Evolutionary conservation across 2,888 invertebrate genomes (phyloP).

Genomic region (Allophyes oxyacanthae): DNA sequence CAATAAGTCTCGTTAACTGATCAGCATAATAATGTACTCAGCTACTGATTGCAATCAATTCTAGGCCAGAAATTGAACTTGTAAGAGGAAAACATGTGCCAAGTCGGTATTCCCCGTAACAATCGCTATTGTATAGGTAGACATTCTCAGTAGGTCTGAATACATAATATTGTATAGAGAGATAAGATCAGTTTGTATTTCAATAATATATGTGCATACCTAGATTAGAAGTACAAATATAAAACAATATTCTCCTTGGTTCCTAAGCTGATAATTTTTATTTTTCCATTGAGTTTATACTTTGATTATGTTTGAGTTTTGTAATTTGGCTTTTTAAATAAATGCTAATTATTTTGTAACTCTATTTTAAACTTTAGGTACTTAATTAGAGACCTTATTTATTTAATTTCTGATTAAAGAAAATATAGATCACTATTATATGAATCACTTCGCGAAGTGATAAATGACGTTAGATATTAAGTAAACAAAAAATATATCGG

Average conservation of each 20-base stretch:
- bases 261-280: not conserved
- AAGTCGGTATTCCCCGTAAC: constrained; percentile 28
- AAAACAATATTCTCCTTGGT: constrained; percentile 9
- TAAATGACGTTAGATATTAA: not conserved
- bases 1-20: constrained; percentile 6
- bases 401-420: too few species aligned
- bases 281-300: not conserved
- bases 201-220: too few species aligned
- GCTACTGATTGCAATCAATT: constrained; percentile 19
- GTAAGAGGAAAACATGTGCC: constrained; percentile 29
- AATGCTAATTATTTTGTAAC: too few species aligned
- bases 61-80: constrained; percentile 14
- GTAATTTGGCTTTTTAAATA: not conserved
- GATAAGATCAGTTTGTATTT: constrained; percentile 5
- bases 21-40: not conserved
- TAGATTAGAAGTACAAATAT: too few species aligned
- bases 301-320: too few species aligned
- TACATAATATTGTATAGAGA: constrained; percentile 4
- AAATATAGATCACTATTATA: too few species aligned
- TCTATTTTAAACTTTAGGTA: too few species aligned
- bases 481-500: constrained; percentile 1
- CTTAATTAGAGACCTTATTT: too few species aligned
- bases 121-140: constrained; percentile 24
- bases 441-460: too few species aligned
- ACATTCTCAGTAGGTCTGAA: constrained; percentile 10